Evolutionary conservation across 2,888 invertebrate genomes (phyloP), one percentile per base, ranked within the genome.

Genomic region (Eurytoma californica): DNA sequence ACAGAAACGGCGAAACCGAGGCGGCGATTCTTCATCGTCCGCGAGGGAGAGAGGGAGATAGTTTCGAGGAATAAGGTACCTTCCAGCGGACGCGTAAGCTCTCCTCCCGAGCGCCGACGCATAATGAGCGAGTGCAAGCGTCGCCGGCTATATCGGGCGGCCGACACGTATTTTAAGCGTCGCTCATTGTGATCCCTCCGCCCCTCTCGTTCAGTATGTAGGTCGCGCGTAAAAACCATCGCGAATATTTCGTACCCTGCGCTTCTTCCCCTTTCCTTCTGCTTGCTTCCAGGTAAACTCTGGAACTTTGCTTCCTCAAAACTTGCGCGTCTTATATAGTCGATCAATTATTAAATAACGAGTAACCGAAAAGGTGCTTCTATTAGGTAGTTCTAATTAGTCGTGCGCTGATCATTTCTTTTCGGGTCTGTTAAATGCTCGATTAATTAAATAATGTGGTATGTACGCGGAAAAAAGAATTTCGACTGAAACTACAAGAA

Each of bases 81-180:
- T 2, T 53, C 13, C 53, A n/a, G 53, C 53, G 39, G 39, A 4
- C 39, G 39, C 3, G 39, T 39, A 7, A 39, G 39, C 39, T 39
- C 39, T 7, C 3, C 39, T 39, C 39, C 39, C 39, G 5, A 39
- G 39, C 39, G 55, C 55, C n/a, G 55, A 16, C 2, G 39, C 47
- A 47, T 30, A 39, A 39, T 65, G 39, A 39, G 39, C 47, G 13
- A 39, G 24, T 30, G 30, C 24, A 47, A 47, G 47, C 49, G 63
- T 14, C 58, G 24, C 39, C 39, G 30, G 18, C 77, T 77, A 77
- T 77, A 77, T 77, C 67, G 67, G 60, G 73, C 53, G 57, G 69
- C 30, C 51, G 39, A 47, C 39, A 39, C 65, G 74, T 70, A 79
- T 74, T 79, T 79, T 70, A 65, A 79, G 74, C 74, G 5, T 39